phyloP scores from a whole-genome alignment of 1,140 invertebrate species.

The Phenacoccus solenopsis region DNA sequence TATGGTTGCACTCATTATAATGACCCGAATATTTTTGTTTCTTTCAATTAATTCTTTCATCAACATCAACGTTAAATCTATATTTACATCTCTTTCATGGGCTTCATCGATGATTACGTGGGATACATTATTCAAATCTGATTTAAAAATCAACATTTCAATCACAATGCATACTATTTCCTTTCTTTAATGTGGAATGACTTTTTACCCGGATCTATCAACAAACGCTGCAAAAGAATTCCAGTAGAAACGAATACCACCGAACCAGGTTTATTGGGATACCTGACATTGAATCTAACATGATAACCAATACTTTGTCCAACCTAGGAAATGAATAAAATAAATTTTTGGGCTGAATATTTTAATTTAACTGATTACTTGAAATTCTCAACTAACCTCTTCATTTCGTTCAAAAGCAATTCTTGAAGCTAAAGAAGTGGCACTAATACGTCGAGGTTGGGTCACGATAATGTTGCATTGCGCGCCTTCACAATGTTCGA shows the following conservation, averaged over 20 bases:
- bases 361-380: not conserved
- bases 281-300: conserved; percentile 52
- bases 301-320: conserved; percentile 53
- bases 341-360: not conserved
- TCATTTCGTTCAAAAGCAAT: conserved; percentile 75
- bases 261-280: conserved; percentile 43
- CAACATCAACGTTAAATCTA: conserved; percentile 66
- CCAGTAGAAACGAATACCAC: conserved; percentile 77
- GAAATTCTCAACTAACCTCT: conserved; percentile 45
- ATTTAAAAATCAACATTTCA: conserved; percentile 10
- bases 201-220: conserved; percentile 42
- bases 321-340: conserved; percentile 21
- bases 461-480: conserved; percentile 72
- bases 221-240: conserved; percentile 54
- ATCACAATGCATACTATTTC: not conserved
- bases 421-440: conserved; percentile 72
- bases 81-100: conserved; percentile 62
- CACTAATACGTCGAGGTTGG: conserved; percentile 82
- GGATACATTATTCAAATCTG: conserved; percentile 43
- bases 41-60: conserved; percentile 63
- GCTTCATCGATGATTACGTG: conserved; percentile 72
- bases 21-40: conserved; percentile 61
- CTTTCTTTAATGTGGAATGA: not conserved
- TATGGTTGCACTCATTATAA: conserved; percentile 86
- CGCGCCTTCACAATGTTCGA: conserved; percentile 48